Evolutionary conservation across 2,113 vertebrate species (phyloP).

Genomic region (Cephalopterus ornatus): DNA sequence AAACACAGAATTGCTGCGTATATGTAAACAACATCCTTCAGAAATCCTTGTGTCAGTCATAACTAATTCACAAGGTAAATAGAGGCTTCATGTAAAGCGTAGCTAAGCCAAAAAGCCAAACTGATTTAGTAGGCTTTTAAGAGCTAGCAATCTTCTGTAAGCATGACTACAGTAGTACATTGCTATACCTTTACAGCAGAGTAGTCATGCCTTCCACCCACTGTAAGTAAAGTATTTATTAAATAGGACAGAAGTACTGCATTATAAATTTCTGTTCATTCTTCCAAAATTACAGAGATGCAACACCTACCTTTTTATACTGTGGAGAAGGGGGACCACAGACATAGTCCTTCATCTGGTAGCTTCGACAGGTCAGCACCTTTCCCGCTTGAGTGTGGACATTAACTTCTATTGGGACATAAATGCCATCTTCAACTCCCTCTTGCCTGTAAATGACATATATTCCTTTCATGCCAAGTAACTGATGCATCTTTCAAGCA

Average conservation of each 20-base stretch:
- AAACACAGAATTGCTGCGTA: neutral
- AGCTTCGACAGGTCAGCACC: constrained; percentile 81
- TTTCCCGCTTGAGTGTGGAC: constrained; percentile 78
- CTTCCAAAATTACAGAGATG: neutral
- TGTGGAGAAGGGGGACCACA: constrained; percentile 84
- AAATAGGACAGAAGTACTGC: neutral
- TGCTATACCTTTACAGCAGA: neutral
- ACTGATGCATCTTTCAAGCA: neutral
- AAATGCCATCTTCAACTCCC: constrained; percentile 77
- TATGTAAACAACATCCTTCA: neutral
- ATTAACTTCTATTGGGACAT: constrained; percentile 82
- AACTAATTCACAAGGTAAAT: neutral
- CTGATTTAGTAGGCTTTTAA: neutral
- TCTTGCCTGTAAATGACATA: constrained; percentile 84
- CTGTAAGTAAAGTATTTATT: neutral
- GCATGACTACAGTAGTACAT: neutral
- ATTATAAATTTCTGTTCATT: neutral
- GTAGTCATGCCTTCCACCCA: neutral
- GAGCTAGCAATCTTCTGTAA: neutral
- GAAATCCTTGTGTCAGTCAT: neutral
- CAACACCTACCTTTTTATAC: constrained; percentile 85
- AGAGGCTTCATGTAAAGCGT: neutral
- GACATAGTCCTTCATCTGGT: constrained; percentile 86
- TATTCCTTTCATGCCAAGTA: neutral
- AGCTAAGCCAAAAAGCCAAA: neutral